These are phyloP conservation scores for Drosophila subquinaria DNA, from an alignment of 2,888 invertebrate genomes.

Conservation along the genomic window DNA sequence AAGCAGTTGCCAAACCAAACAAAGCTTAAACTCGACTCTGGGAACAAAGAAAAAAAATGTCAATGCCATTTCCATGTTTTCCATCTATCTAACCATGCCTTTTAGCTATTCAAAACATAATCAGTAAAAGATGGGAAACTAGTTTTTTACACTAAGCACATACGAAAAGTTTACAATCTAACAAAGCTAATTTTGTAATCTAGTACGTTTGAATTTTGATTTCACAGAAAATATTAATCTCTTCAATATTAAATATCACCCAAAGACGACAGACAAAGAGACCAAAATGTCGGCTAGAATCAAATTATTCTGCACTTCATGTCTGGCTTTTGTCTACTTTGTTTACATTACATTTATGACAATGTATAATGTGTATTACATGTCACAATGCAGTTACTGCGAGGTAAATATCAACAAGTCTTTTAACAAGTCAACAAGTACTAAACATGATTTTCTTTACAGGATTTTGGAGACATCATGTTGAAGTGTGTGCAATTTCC, in stretches of 20 bases:
- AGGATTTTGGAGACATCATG: not conserved
- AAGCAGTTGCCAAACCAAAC: conserved; percentile 13
- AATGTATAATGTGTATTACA: not conserved
- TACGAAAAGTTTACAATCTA: not conserved
- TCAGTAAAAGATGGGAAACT: conserved; percentile 7
- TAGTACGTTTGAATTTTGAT: not conserved
- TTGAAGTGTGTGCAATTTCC: conserved; percentile 6
- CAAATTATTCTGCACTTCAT: not conserved
- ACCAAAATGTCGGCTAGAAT: not conserved
- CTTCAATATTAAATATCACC: not conserved
- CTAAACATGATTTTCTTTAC: not conserved
- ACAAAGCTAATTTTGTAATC: not conserved
- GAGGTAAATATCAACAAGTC: conserved; percentile 1
- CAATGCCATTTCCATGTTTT: conserved; percentile 15
- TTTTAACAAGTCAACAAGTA: not conserved
- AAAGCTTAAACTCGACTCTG: conserved; percentile 13
- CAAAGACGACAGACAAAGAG: not conserved
- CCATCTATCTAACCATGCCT: not conserved
- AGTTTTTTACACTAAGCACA: not conserved
- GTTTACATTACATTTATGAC: not conserved
- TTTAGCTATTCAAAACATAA: not conserved
- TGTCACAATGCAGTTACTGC: conserved; percentile 11
- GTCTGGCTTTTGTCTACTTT: not conserved
- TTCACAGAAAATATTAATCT: not conserved
- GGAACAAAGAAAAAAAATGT: conserved; percentile 18